phyloP scores from a whole-genome alignment of 2,113 vertebrate species.

The Aphyosemion australe region DNA sequence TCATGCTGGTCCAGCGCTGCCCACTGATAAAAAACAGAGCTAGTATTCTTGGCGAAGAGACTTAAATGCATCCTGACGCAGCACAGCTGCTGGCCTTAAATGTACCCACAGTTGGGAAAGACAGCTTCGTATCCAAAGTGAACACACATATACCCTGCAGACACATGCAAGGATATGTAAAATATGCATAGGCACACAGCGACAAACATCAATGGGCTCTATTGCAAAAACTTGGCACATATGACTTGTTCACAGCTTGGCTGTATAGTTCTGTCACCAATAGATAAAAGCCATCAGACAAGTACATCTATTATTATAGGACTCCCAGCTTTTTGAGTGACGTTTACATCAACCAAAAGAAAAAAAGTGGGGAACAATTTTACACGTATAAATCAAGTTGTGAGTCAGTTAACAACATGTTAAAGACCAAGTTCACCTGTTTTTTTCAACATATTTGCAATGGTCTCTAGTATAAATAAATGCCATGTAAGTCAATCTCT shows the following conservation, averaged over 20 bases:
- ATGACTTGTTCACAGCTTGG: constrained; percentile 24
- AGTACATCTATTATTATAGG: constrained; percentile 9
- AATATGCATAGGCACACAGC: constrained; percentile 3
- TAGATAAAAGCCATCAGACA: constrained; percentile 6
- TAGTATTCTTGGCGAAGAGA: constrained; percentile 60
- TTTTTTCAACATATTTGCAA: too few relatives aligned
- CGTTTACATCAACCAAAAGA: constrained; percentile 17
- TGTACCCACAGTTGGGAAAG: constrained; percentile 47
- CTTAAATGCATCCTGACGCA: constrained; percentile 68
- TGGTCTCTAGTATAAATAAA: too few relatives aligned
- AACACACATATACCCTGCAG: constrained; percentile 26
- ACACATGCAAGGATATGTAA: constrained; percentile 14
- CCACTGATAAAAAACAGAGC: constrained; percentile 70
- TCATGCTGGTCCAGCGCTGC: constrained; percentile 32
- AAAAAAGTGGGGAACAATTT: background rate
- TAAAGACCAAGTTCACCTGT: background rate
- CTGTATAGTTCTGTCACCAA: constrained; percentile 15
- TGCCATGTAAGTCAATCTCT: too few relatives aligned
- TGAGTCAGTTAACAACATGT: constrained; percentile 16
- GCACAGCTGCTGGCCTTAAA: constrained; percentile 69
- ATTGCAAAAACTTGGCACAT: constrained; percentile 17
- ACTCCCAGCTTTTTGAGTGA: constrained; percentile 5
- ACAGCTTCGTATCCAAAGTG: constrained; percentile 30
- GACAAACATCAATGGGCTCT: constrained; percentile 16
- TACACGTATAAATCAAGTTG: background rate